Evolutionary conservation across 2,888 invertebrate species (phyloP).

Genomic region (Orthosia gracilis): DNA sequence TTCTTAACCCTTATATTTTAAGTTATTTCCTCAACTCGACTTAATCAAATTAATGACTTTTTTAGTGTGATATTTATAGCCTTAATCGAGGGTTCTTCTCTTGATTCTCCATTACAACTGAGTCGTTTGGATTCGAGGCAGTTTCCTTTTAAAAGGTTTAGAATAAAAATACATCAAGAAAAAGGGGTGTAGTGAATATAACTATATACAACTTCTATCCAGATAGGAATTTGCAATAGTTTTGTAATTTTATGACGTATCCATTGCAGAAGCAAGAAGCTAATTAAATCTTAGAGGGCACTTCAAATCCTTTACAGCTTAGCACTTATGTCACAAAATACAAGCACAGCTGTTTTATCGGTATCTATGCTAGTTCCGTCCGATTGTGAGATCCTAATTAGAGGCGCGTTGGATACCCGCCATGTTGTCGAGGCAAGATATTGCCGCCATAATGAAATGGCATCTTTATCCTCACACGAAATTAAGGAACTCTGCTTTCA

Average conservation of each 20-base stretch:
- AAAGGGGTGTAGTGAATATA: not conserved
- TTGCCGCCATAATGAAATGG: constrained; percentile 48
- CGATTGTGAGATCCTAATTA: constrained; percentile 58
- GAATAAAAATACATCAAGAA: not conserved
- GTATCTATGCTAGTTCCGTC: constrained; percentile 19
- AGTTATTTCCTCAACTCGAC: no score
- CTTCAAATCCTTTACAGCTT: constrained; percentile 4
- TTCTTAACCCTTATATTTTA: no score
- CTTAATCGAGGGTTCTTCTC: no score
- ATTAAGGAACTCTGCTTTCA: constrained; percentile 33
- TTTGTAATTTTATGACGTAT: not conserved
- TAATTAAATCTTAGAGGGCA: constrained; percentile 13
- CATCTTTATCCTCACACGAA: constrained; percentile 17
- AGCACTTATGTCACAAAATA: constrained; percentile 29
- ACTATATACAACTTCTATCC: no score
- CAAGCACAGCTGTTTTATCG: constrained; percentile 10
- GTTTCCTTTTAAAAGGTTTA: no score
- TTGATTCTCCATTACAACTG: no score
- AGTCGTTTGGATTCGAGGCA: no score
- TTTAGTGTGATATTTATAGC: no score
- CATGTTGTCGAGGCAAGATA: constrained; percentile 46
- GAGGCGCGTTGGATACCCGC: constrained; percentile 39
- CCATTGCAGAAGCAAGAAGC: not conserved
- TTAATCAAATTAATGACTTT: no score
- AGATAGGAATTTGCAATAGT: no score